phyloP scores from a whole-genome alignment of 2,888 invertebrate species.

The Pterostichus niger region DNA sequence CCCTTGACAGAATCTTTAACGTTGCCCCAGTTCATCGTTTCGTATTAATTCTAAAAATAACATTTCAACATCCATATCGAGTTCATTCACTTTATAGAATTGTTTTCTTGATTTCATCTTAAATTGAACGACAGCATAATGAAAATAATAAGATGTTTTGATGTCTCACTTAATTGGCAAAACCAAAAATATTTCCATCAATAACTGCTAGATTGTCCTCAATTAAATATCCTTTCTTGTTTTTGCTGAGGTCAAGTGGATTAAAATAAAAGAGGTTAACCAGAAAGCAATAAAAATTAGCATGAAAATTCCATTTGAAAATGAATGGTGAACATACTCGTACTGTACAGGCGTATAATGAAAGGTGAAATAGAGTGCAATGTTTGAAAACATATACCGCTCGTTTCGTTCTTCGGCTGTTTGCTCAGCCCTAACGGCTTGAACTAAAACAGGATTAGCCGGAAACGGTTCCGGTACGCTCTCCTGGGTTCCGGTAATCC shows the following conservation, averaged over 20 bases:
- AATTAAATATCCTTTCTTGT: too few species aligned
- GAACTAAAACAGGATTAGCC: constrained; percentile 49
- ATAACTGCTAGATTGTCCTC: too few species aligned
- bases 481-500: constrained; percentile 61
- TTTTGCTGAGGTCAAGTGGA: constrained; percentile 14
- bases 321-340: neutral
- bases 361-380: neutral
- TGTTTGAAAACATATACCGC: neutral
- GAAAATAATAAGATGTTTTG: neutral
- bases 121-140: neutral
- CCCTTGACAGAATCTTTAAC: neutral
- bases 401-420: constrained; percentile 2
- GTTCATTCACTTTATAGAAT: neutral
- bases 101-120: neutral
- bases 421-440: constrained; percentile 40
- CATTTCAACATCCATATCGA: neutral
- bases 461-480: constrained; percentile 38
- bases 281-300: constrained; percentile 10
- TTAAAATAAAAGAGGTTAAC: neutral
- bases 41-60: neutral
- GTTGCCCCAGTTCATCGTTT: too few species aligned
- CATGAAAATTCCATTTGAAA: constrained; percentile 10
- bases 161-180: constrained; percentile 1
- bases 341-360: neutral
- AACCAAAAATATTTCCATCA: neutral